Evolutionary conservation across 2,113 vertebrate species (phyloP), one percentile per base, ranked within the genome.

Genomic region (Laticauda colubrina): DNA sequence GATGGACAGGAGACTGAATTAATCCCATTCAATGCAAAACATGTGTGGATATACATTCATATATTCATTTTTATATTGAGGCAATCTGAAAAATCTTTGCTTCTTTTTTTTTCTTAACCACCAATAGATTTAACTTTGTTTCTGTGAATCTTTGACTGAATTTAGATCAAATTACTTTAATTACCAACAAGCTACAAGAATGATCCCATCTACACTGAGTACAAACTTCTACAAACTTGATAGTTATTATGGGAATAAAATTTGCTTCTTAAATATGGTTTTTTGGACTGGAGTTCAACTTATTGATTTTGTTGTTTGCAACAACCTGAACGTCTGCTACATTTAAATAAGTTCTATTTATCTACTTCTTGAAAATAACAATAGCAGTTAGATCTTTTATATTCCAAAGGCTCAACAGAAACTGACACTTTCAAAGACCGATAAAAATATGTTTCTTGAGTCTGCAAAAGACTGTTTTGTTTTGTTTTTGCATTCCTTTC

Each of bases 381-480:
- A 91, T 29, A 87, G 91, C 43, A 94, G 95, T 95, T 88, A 93
- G 3, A 91, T 6, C 2, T 48, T 87, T 10, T 24, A 85, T 93
- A 95, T 94, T 94, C 57, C 93, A 95, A 95, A 91, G 69, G 14
- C 15, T 1, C 75, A 12, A 48, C 15, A 1, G 94, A 89, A 89
- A 4, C 89, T 48, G 55, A 59, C 20, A 18, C 91, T 56, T 3
- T 23, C 55, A 93, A 93, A 92, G 53, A 95, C 95, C 55, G 61
- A 93, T 94, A 69, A 90, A 96, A 88, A n/a, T n/a, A 88, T 56
- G 89, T 26, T 91, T 90, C 4, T 0, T 86, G 34, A 81, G 1
- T 0, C 89, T 91, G 61, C 85, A 5, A 81, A 94, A 93, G n/a
- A 91, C 90, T 87, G 89, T 1, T 91, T 91, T 48, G 7, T 48